A percentile compares a stretch with the other conserved stretches of the same genome.
Evolutionary conservation across 2,888 invertebrate genomes (phyloP).

Genomic region (Conistra vaccinii): DNA sequence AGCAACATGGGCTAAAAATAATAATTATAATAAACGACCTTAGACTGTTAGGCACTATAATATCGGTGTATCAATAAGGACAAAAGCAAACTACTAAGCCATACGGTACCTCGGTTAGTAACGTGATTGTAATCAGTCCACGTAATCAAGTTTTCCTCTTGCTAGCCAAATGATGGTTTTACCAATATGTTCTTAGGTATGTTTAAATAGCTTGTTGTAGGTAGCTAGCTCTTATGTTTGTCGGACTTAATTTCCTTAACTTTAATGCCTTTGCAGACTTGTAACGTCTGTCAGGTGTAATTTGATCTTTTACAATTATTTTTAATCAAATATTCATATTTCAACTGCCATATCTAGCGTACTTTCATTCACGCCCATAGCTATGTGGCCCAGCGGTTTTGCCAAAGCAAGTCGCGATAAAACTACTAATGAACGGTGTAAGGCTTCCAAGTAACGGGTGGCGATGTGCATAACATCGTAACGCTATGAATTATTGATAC

Average conservation of each 20-base stretch:
- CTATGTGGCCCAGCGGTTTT: slow-evolving; percentile 89
- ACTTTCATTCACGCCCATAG: slow-evolving; percentile 73
- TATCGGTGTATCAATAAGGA: neutral
- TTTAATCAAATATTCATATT: no score
- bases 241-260: neutral
- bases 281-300: no score
- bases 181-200: no score
- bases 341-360: slow-evolving; percentile 63
- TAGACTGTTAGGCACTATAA: neutral
- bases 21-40: no score
- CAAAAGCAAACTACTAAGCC: neutral
- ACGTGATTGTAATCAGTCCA: neutral
- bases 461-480: slow-evolving; percentile 86
- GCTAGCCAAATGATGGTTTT: neutral
- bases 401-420: slow-evolving; percentile 88
- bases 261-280: neutral
- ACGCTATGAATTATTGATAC: slow-evolving; percentile 89
- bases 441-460: slow-evolving; percentile 90
- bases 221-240: neutral
- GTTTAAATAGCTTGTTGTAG: neutral
- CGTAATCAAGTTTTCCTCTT: neutral
- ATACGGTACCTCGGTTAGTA: neutral
- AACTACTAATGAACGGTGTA: slow-evolving; percentile 89
- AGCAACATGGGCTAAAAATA: no score
- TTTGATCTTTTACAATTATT: no score